phyloP scores from a whole-genome alignment of 2,113 vertebrate genomes.

The Percina caprodes region DNA sequence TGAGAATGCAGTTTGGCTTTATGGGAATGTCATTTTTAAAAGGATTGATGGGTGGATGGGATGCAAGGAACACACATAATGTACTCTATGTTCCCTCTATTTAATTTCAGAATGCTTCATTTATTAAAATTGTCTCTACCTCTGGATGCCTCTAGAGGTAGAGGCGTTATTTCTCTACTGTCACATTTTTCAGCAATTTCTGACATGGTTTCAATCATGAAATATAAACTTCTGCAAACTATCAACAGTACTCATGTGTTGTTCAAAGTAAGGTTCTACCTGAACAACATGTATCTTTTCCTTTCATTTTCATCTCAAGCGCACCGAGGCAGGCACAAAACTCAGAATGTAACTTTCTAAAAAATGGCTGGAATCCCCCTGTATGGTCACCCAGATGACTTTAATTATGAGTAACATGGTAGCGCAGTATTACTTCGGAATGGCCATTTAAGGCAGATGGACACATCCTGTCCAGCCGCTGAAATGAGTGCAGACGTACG shows the following conservation, averaged over 20 bases:
- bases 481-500: slow-evolving; percentile 13
- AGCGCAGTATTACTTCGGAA: slow-evolving; percentile 56
- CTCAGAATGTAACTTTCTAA: slow-evolving; percentile 34
- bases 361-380: slow-evolving; percentile 47
- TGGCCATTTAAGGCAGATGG: slow-evolving; percentile 60
- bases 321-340: slow-evolving; percentile 2
- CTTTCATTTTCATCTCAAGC: not conserved
- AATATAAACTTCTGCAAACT: not conserved
- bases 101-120: not conserved
- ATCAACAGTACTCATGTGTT: not conserved
- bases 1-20: too few relatives aligned
- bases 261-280: not conserved
- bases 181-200: not conserved
- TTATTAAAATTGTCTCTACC: not conserved
- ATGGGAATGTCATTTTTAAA: too few relatives aligned
- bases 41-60: too few relatives aligned
- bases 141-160: not conserved
- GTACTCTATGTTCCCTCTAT: not conserved
- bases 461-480: slow-evolving; percentile 42
- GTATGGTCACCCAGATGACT: slow-evolving; percentile 56
- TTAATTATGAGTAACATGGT: slow-evolving; percentile 55
- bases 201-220: not conserved
- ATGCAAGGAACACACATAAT: not conserved
- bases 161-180: not conserved
- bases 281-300: not conserved